Conservation (phyloP, 2,888 invertebrate species). For the Helobdella robusta region DNA sequence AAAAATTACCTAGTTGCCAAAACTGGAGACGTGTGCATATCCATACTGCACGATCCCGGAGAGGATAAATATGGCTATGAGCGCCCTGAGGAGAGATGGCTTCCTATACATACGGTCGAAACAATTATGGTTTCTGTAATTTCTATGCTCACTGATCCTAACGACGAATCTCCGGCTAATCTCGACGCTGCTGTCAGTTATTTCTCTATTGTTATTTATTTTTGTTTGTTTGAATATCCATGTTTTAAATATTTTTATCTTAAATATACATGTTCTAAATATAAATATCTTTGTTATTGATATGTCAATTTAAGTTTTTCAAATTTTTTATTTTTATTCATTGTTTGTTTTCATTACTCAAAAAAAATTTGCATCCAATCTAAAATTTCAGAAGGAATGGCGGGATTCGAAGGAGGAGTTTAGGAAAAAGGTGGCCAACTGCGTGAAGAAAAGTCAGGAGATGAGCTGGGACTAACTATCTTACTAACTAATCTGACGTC, state of each 20-base stretch:
- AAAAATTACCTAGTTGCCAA: constrained; percentile 64
- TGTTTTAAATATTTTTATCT: too few relatives aligned
- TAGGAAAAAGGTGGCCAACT: constrained; percentile 91
- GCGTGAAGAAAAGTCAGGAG: constrained; percentile 97
- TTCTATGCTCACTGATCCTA: constrained; percentile 97
- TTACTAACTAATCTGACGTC: too few relatives aligned
- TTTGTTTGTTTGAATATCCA: too few relatives aligned
- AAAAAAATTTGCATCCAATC: too few relatives aligned
- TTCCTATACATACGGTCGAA: constrained; percentile 96
- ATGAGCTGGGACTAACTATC: constrained; percentile 31
- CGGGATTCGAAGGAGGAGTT: constrained; percentile 91
- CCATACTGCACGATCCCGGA: constrained; percentile 94
- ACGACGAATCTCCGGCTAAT: constrained; percentile 97
- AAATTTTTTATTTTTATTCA: too few relatives aligned
- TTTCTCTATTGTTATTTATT: too few relatives aligned
- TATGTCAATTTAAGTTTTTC: not conserved
- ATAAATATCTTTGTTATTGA: not conserved
- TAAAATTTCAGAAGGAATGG: constrained; percentile 94
- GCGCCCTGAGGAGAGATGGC: constrained; percentile 92
- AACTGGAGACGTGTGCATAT: constrained; percentile 95
- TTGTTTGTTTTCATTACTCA: too few relatives aligned
- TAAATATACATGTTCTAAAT: not conserved
- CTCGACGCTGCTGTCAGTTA: constrained; percentile 88
- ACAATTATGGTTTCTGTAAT: constrained; percentile 97
- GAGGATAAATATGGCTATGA: constrained; percentile 98